A percentile compares a stretch with the other conserved stretches of the same genome.
These are phyloP conservation scores for Podarcis lilfordi DNA, from an alignment of 2,797 vertebrate genomes.

Conservation along the genomic window DNA sequence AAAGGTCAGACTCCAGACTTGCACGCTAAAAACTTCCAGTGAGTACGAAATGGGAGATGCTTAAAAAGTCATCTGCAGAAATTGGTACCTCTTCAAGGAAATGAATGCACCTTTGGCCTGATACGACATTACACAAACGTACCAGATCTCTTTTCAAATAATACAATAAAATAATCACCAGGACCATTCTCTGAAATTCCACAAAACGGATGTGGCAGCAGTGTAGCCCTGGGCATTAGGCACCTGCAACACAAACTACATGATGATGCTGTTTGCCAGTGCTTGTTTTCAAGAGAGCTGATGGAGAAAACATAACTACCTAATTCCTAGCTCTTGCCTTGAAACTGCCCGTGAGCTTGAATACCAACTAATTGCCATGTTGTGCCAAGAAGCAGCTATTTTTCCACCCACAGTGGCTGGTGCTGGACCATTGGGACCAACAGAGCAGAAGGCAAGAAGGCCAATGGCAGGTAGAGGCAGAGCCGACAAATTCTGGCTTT, in stretches of 20 bases:
- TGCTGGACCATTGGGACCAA: too few species aligned
- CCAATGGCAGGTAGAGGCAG: too few species aligned
- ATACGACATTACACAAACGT: constrained; percentile 46
- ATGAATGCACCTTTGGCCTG: background rate
- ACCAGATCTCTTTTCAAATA: constrained; percentile 39
- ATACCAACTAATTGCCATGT: constrained; percentile 18
- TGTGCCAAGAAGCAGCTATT: background rate
- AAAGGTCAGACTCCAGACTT: constrained; percentile 35
- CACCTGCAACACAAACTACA: constrained; percentile 75
- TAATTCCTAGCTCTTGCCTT: constrained; percentile 51
- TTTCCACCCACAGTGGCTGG: too few species aligned
- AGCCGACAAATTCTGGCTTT: too few species aligned
- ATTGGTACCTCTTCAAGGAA: constrained; percentile 22
- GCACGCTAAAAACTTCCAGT: constrained; percentile 27
- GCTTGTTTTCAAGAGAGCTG: constrained; percentile 48
- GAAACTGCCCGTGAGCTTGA: constrained; percentile 38
- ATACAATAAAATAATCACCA: constrained; percentile 71
- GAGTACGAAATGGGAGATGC: constrained; percentile 57
- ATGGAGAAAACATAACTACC: constrained; percentile 58
- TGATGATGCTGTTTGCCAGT: constrained; percentile 67
- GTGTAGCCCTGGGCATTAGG: constrained; percentile 72
- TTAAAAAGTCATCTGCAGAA: constrained; percentile 24
- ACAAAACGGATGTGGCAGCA: constrained; percentile 72
- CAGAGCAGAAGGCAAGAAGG: too few species aligned
- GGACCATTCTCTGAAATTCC: constrained; percentile 75